These are phyloP conservation scores for Temnopleurus reevesii DNA, from an alignment of 53 echinoderm and acorn worm species.

Conservation along the genomic window DNA sequence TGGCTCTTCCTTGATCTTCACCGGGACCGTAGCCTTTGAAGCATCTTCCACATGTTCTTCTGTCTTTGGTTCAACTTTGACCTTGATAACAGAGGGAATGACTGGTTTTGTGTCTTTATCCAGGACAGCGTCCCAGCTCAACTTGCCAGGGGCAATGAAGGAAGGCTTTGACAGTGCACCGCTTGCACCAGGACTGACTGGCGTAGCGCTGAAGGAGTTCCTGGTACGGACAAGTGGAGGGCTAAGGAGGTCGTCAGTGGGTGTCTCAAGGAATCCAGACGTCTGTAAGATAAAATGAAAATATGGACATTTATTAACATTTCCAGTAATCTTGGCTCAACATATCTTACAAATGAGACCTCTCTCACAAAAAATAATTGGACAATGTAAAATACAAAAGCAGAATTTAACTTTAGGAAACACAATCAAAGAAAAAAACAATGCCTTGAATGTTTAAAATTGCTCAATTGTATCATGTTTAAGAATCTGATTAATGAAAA, in stretches of 20 bases:
- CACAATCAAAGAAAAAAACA: too few species aligned
- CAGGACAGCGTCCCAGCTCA: conserved; percentile 37
- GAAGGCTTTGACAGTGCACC: background rate
- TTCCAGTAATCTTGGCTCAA: too few species aligned
- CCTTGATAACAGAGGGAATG: background rate
- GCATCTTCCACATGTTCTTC: background rate
- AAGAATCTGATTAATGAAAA: too few species aligned
- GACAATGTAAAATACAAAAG: too few species aligned
- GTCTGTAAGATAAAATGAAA: background rate
- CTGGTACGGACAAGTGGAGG: conserved; percentile 52
- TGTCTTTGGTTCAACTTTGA: background rate
- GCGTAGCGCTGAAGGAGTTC: conserved; percentile 49
- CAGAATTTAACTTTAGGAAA: too few species aligned
- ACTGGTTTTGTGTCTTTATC: background rate
- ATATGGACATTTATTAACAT: too few species aligned
- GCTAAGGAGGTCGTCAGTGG: conserved; percentile 37
- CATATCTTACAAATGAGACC: too few species aligned
- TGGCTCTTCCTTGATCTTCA: conserved; percentile 32
- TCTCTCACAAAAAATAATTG: too few species aligned
- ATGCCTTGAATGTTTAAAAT: too few species aligned
- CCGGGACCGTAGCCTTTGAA: background rate
- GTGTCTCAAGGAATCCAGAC: conserved; percentile 31
- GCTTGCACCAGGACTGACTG: conserved; percentile 44
- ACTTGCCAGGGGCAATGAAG: conserved; percentile 28
- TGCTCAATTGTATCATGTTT: too few species aligned